phyloP scores from a whole-genome alignment of 2,113 vertebrate species.

The Pantherophis guttatus region DNA sequence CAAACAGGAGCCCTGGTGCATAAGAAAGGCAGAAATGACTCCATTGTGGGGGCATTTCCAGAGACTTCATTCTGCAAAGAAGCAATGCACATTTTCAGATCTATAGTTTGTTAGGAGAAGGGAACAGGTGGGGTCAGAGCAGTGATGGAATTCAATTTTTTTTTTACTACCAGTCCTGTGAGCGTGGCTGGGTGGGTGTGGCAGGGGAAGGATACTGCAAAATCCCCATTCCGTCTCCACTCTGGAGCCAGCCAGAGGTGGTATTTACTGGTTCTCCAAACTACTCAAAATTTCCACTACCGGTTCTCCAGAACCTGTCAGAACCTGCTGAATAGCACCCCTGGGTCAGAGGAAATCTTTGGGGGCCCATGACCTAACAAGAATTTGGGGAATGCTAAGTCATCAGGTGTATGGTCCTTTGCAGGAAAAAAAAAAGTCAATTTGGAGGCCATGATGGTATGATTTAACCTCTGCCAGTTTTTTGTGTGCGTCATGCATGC shows the following conservation, averaged over 20 bases:
- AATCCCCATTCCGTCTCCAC: too few species aligned
- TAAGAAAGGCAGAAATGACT: neutral
- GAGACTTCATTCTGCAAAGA: neutral
- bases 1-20: neutral
- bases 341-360: neutral
- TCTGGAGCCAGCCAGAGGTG: too few species aligned
- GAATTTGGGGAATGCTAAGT: neutral
- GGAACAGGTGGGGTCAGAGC: neutral
- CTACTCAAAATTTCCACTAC: too few species aligned
- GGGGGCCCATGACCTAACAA: too few species aligned
- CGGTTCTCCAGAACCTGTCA: too few species aligned
- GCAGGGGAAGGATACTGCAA: too few species aligned
- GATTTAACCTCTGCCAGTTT: neutral
- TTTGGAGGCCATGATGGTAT: neutral
- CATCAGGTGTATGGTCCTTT: too few species aligned
- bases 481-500: accelerated
- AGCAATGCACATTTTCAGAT: neutral
- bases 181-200: too few species aligned
- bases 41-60: neutral
- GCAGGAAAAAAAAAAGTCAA: neutral
- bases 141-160: too few species aligned
- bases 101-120: neutral
- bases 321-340: too few species aligned
- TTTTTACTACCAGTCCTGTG: too few species aligned
- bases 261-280: too few species aligned